phyloP scores from a whole-genome alignment of 2,888 invertebrate genomes.

The Dascillus cervinus region DNA sequence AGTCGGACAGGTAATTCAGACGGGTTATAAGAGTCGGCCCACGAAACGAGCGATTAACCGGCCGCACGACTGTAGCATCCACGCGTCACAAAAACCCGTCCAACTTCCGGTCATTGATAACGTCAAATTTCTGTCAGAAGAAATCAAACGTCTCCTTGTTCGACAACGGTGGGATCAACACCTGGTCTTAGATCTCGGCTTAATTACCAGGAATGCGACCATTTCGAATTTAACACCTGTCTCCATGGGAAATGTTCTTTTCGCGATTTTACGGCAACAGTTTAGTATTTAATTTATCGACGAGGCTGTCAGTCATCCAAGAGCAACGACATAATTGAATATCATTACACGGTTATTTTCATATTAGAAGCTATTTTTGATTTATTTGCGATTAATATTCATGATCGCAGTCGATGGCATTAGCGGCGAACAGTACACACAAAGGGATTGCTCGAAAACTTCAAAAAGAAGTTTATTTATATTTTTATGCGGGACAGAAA shows the following conservation, averaged over 20 bases:
- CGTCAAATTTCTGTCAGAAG: constrained; percentile 20
- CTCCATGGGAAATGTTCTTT: too few species aligned
- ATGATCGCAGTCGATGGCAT: neutral
- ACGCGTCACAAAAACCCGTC: constrained; percentile 18
- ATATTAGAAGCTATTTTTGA: constrained; percentile 2
- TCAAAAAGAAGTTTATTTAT: too few species aligned
- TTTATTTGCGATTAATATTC: constrained; percentile 5
- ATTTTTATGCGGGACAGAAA: too few species aligned
- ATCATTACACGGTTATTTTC: neutral
- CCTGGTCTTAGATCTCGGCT: too few species aligned
- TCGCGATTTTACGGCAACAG: too few species aligned
- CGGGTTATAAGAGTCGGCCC: neutral
- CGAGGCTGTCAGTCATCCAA: neutral
- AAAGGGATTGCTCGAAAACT: too few species aligned
- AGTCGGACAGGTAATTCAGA: neutral
- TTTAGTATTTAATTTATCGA: too few species aligned
- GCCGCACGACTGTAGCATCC: constrained; percentile 6
- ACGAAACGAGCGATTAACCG: neutral
- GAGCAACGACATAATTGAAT: constrained; percentile 1
- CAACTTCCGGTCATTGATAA: constrained; percentile 22
- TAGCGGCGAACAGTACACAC: too few species aligned
- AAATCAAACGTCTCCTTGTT: constrained; percentile 12
- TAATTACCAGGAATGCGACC: too few species aligned
- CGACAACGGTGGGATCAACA: too few species aligned
- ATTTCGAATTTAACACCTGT: too few species aligned